Percentiles rank a stretch among this genome's conserved stretches.
Evolutionary conservation across 2,113 vertebrate genomes (phyloP).

Genomic region (Nothoprocta pentlandii): DNA sequence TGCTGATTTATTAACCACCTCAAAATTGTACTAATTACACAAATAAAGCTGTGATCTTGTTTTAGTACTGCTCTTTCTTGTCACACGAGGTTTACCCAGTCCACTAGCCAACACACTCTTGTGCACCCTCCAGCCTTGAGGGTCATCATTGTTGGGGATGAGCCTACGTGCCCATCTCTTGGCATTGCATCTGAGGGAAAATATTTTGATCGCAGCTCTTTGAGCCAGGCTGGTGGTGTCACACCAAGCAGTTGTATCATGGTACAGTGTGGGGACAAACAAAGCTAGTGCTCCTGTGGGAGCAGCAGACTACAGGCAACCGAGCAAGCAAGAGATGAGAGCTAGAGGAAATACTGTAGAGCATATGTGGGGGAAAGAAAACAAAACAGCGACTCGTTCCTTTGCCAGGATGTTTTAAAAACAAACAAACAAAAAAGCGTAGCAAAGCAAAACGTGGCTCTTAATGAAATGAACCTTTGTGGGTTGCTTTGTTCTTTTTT

Average conservation of each 20-base stretch:
- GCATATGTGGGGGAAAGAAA: constrained; percentile 68
- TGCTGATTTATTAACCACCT: background rate
- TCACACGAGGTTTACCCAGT: background rate
- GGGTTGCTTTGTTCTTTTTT: too few species aligned
- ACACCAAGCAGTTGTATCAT: constrained; percentile 67
- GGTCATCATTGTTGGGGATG: constrained; percentile 16
- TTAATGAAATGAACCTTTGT: constrained; percentile 18
- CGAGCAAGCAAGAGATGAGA: constrained; percentile 63
- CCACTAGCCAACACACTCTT: constrained; percentile 53
- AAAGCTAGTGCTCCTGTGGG: constrained; percentile 55
- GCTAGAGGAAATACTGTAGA: constrained; percentile 60
- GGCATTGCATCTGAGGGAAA: background rate
- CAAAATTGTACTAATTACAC: constrained; percentile 10
- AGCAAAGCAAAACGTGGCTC: constrained; percentile 14
- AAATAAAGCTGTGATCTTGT: constrained; percentile 61
- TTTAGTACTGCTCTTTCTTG: constrained; percentile 31
- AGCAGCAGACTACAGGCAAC: constrained; percentile 66
- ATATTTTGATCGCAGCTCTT: constrained; percentile 29
- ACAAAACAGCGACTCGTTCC: constrained; percentile 66
- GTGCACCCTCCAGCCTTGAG: constrained; percentile 1
- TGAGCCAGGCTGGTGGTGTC: constrained; percentile 47
- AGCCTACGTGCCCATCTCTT: background rate
- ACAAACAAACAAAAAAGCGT: constrained; percentile 60
- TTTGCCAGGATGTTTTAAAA: constrained; percentile 65
- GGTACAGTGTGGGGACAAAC: constrained; percentile 65